A percentile compares a stretch with the other conserved stretches of the same genome.
phyloP scores from a whole-genome alignment of 2,113 vertebrate genomes.

The Syngnathoides biaculeatus region DNA sequence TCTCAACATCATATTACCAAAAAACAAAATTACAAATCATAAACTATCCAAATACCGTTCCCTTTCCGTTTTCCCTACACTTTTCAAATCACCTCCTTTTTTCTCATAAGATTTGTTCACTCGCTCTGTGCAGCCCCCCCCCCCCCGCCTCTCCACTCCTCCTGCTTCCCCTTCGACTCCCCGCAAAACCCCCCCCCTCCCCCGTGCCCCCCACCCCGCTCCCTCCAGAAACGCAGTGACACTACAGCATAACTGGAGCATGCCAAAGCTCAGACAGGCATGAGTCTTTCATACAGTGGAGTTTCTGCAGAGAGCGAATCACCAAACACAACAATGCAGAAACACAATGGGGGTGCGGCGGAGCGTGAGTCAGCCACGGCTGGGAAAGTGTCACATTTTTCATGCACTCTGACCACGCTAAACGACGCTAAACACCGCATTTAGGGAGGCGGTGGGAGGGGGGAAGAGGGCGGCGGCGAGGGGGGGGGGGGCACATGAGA shows the following conservation, averaged over 20 bases:
- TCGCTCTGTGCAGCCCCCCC: conserved; percentile 59
- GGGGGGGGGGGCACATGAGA: not conserved
- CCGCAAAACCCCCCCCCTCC: no score
- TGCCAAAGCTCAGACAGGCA: conserved; percentile 79
- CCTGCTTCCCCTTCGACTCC: conserved; percentile 1
- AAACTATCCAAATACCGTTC: conserved; percentile 37
- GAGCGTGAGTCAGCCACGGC: conserved; percentile 69
- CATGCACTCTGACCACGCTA: conserved; percentile 77
- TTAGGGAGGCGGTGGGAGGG: conserved; percentile 61
- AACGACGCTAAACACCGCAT: conserved; percentile 73
- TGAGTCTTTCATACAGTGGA: conserved; percentile 75
- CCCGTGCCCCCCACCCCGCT: conserved; percentile 15
- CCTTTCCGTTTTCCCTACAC: conserved; percentile 19
- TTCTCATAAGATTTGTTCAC: conserved; percentile 41
- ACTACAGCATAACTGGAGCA: conserved; percentile 79
- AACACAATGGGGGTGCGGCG: conserved; percentile 71
- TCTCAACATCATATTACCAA: conserved; percentile 19
- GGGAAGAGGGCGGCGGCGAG: conserved; percentile 7
- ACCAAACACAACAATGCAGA: conserved; percentile 70
- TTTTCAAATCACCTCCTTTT: conserved; percentile 35
- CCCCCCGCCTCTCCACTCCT: no score
- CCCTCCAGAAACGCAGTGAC: conserved; percentile 64
- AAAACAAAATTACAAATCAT: conserved; percentile 30
- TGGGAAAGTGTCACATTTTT: conserved; percentile 78
- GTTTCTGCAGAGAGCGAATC: conserved; percentile 68